Conservation (phyloP, 2,113 vertebrate genomes). For the Pachyramphus minor region DNA sequence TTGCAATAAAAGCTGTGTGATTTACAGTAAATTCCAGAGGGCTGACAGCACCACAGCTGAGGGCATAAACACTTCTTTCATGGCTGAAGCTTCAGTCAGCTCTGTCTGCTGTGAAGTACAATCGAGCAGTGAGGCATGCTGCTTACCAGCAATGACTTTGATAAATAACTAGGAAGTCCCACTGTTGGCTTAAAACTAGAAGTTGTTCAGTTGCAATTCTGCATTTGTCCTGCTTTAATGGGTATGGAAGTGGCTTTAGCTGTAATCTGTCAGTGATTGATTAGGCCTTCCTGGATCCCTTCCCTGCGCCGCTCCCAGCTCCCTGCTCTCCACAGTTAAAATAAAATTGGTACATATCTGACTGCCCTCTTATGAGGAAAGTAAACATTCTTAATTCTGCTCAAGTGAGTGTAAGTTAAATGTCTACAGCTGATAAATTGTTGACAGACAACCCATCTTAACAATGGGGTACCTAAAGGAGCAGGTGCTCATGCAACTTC, state of each 20-base stretch:
- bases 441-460: slow-evolving; percentile 65
- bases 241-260: slow-evolving; percentile 99
- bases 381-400: slow-evolving; percentile 91
- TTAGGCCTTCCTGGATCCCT: slow-evolving; percentile 90
- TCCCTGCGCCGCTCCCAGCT: slow-evolving; percentile 76
- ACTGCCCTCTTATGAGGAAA: slow-evolving; percentile 88
- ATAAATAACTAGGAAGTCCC: slow-evolving; percentile 99
- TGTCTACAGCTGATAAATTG: slow-evolving; percentile 71
- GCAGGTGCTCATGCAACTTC: slow-evolving; percentile 40
- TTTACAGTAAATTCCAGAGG: slow-evolving; percentile 99
- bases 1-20: slow-evolving; percentile 99
- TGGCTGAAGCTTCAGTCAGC: slow-evolving; percentile 87
- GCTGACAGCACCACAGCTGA: slow-evolving; percentile 99
- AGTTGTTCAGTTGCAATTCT: slow-evolving; percentile 99
- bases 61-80: slow-evolving; percentile 99
- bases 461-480: background rate
- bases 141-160: slow-evolving; percentile 98
- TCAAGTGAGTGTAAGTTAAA: slow-evolving; percentile 78
- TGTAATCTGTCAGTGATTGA: slow-evolving; percentile 99
- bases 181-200: slow-evolving; percentile 99
- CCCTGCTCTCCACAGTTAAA: slow-evolving; percentile 81
- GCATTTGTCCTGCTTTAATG: slow-evolving; percentile 99
- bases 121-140: slow-evolving; percentile 91
- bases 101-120: slow-evolving; percentile 96
- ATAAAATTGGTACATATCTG: slow-evolving; percentile 87